A percentile compares a stretch with the other conserved stretches of the same genome.
phyloP scores from a whole-genome alignment of 2,797 vertebrate genomes.

The Schizothorax lantsangensis region DNA sequence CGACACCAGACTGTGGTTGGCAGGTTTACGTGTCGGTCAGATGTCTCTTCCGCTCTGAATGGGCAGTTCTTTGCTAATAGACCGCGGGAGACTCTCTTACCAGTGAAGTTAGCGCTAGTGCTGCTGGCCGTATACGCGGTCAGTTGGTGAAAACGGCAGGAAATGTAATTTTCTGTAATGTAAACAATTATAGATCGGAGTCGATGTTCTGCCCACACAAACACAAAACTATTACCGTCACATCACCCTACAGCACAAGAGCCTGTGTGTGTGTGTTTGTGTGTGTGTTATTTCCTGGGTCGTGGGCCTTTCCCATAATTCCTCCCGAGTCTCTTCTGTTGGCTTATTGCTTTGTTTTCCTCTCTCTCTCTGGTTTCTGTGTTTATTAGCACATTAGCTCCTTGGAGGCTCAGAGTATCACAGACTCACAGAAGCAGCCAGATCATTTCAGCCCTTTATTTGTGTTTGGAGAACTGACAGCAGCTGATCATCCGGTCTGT shows the following conservation, averaged over 20 bases:
- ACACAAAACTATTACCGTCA: slow-evolving; percentile 12
- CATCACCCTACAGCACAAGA: slow-evolving; percentile 1
- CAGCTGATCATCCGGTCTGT: slow-evolving; percentile 12
- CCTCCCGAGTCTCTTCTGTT: background rate
- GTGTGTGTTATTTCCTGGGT: background rate
- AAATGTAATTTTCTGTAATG: slow-evolving; percentile 22
- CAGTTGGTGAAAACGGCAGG: background rate
- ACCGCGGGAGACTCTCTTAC: background rate
- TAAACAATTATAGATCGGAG: background rate
- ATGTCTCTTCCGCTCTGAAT: background rate
- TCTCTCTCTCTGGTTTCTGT: background rate
- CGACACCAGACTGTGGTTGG: background rate
- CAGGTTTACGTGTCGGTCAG: background rate
- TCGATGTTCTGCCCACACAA: slow-evolving; percentile 23
- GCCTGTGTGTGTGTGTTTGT: background rate
- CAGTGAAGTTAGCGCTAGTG: too few relatives aligned
- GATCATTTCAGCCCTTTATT: slow-evolving; percentile 30
- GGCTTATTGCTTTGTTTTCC: slow-evolving; percentile 10
- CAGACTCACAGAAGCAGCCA: background rate
- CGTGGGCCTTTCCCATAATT: background rate
- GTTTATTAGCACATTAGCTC: slow-evolving; percentile 29
- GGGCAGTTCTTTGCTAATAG: background rate
- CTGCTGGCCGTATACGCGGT: background rate
- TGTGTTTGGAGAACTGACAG: slow-evolving; percentile 14
- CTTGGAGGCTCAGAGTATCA: slow-evolving; percentile 39